phyloP scores from a whole-genome alignment of 2,797 vertebrate species.

The Amazona ochrocephala region DNA sequence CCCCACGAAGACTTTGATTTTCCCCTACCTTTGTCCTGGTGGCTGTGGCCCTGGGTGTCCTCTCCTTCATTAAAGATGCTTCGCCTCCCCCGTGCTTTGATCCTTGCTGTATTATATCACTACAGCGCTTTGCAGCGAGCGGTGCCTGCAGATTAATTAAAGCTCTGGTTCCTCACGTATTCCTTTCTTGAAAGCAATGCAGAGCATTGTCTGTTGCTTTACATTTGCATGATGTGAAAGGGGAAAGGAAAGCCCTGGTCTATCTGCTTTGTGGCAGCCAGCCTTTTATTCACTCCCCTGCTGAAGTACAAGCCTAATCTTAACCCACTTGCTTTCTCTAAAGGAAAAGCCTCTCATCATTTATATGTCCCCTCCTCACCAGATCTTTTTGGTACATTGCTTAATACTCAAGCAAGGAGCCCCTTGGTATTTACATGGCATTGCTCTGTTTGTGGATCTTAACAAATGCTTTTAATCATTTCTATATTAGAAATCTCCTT shows the following conservation, averaged over 20 bases:
- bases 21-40: neutral
- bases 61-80: neutral
- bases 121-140: neutral
- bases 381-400: neutral
- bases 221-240: neutral
- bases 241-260: neutral
- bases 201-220: neutral
- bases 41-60: neutral
- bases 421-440: neutral
- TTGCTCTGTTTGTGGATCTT: neutral
- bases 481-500: neutral
- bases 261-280: neutral
- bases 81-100: neutral
- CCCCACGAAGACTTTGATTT: neutral
- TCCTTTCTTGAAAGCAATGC: neutral
- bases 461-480: neutral
- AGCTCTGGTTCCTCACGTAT: neutral
- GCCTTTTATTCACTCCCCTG: neutral
- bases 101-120: neutral
- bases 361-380: neutral
- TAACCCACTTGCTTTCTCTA: neutral
- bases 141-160: constrained; percentile 1
- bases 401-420: neutral
- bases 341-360: neutral
- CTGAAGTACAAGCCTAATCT: constrained; percentile 4